Conservation (phyloP, 2,797 vertebrate genomes). For the Falco concolor region DNA sequence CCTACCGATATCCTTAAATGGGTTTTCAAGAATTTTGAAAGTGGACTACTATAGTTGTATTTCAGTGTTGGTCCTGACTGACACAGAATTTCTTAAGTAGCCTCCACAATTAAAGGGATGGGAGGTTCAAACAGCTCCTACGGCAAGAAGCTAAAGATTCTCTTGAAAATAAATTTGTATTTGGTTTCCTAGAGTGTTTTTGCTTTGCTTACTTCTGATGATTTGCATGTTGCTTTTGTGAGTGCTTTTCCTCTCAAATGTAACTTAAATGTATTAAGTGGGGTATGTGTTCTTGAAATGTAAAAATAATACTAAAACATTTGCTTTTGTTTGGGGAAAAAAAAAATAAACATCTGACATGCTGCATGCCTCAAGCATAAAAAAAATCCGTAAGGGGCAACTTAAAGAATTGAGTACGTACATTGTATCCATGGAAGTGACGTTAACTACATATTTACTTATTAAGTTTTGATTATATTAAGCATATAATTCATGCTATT, state of each 20-base stretch:
- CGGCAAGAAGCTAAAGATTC: conserved; percentile 4
- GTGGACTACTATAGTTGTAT: conserved; percentile 37
- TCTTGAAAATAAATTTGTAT: conserved; percentile 35
- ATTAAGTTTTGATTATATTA: neutral
- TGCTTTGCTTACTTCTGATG: conserved; percentile 42
- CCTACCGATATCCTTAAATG: conserved; percentile 70
- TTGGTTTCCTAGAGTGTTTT: conserved; percentile 41
- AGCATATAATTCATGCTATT: neutral
- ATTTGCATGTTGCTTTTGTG: conserved; percentile 31
- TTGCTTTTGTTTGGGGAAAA: neutral
- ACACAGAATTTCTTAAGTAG: conserved; percentile 51
- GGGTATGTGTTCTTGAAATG: neutral
- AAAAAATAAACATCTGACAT: neutral
- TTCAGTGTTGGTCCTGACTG: conserved; percentile 43
- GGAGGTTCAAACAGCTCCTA: conserved; percentile 22
- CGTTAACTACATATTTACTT: neutral
- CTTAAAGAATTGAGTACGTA: neutral
- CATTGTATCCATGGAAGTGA: neutral
- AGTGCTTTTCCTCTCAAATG: neutral
- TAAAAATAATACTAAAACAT: neutral
- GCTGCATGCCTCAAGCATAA: neutral
- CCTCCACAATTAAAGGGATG: conserved; percentile 20
- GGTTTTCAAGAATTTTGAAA: conserved; percentile 73
- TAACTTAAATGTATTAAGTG: neutral
- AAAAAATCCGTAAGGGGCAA: neutral